These are phyloP conservation scores for Anthopleura xanthogrammica DNA, from an alignment of 92 coral and sea anemone genomes.

Conservation along the genomic window DNA sequence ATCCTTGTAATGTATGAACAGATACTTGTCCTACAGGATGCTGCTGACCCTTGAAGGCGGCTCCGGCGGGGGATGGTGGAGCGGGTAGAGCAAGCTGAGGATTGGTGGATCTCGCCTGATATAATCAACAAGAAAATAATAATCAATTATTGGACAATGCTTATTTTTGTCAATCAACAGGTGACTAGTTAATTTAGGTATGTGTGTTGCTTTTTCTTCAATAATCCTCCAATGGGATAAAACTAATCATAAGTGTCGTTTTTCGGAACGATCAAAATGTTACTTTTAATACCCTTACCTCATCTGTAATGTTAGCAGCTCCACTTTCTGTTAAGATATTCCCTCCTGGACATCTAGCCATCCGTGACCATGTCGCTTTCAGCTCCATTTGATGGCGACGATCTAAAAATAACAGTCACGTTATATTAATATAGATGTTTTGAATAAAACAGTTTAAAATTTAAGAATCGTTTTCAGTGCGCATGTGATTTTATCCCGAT, in stretches of 20 bases:
- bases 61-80: constrained; percentile 76
- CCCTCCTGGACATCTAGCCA: constrained; percentile 84
- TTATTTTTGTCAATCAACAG: too few relatives aligned
- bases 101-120: constrained; percentile 32
- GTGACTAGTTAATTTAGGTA: too few relatives aligned
- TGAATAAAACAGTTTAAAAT: too few relatives aligned
- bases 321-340: constrained; percentile 63
- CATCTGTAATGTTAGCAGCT: constrained; percentile 39
- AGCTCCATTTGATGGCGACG: constrained; percentile 85
- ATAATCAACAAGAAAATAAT: not conserved
- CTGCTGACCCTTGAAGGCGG: constrained; percentile 51
- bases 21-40: constrained; percentile 63
- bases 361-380: constrained; percentile 96
- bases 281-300: constrained; percentile 11
- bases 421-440: not conserved
- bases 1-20: constrained; percentile 46
- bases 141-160: not conserved
- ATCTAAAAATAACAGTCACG: constrained; percentile 39
- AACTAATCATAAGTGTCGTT: too few relatives aligned
- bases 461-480: too few relatives aligned
- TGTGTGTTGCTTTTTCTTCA: too few relatives aligned
- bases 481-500: too few relatives aligned
- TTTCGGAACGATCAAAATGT: too few relatives aligned
- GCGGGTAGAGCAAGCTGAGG: constrained; percentile 76
- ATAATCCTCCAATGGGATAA: too few relatives aligned